phyloP scores from a whole-genome alignment of 2,888 invertebrate species.

The Alcis repandata region DNA sequence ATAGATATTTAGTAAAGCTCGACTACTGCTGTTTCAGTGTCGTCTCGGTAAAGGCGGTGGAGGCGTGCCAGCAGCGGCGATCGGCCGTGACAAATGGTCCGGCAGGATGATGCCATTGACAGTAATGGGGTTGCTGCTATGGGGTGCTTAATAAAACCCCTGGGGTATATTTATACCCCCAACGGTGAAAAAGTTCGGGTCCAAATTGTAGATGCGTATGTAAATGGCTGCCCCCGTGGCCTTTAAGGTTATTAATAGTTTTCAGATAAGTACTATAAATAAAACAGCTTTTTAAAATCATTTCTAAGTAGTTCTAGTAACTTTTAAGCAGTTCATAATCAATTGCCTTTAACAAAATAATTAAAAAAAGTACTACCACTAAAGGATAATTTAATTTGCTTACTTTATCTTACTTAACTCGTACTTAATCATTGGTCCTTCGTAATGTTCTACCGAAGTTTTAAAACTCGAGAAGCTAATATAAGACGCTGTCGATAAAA shows the following conservation, averaged over 20 bases:
- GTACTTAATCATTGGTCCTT: too few species aligned
- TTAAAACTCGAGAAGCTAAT: neutral
- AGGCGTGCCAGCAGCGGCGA: constrained; percentile 58
- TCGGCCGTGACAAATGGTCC: constrained; percentile 69
- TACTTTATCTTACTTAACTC: too few species aligned
- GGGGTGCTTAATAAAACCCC: constrained; percentile 52
- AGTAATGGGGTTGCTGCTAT: constrained; percentile 60
- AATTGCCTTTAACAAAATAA: too few species aligned
- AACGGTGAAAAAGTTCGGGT: constrained; percentile 30
- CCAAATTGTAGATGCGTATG: constrained; percentile 27
- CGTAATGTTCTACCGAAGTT: neutral
- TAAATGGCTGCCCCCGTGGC: constrained; percentile 16
- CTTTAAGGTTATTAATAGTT: constrained; percentile 25
- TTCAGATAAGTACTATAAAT: neutral
- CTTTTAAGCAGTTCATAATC: too few species aligned
- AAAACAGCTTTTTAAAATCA: neutral
- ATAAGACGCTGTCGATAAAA: constrained; percentile 10
- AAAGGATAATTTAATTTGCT: too few species aligned
- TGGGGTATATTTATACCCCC: constrained; percentile 45
- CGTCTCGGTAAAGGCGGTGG: constrained; percentile 56
- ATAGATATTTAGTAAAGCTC: neutral
- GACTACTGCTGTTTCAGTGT: constrained; percentile 13
- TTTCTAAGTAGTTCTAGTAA: too few species aligned
- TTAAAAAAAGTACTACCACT: too few species aligned
- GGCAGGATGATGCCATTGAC: constrained; percentile 67